Conservation (phyloP, 2,888 invertebrate genomes). For the Parasteatoda lunata region DNA sequence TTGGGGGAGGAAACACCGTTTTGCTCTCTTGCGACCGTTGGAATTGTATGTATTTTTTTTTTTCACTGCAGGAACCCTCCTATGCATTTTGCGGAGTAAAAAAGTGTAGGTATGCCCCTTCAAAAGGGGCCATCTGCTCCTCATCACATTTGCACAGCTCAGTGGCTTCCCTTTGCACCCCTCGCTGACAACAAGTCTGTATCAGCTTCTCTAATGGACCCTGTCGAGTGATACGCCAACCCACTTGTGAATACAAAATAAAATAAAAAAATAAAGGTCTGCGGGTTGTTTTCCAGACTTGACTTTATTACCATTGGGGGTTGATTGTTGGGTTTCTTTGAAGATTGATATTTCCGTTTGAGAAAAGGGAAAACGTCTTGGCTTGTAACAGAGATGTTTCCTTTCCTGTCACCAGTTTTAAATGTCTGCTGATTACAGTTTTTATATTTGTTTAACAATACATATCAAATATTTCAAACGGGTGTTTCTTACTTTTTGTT, state of each 20-base stretch:
- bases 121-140: conserved; percentile 47
- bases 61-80: background rate
- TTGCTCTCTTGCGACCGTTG: background rate
- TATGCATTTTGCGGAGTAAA: conserved; percentile 12
- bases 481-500: no score
- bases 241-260: conserved; percentile 45
- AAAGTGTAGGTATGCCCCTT: background rate
- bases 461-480: no score
- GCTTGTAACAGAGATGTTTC: no score
- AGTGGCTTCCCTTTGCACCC: background rate
- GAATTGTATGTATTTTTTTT: conserved; percentile 9
- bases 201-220: conserved; percentile 40
- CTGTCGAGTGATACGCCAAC: conserved; percentile 44
- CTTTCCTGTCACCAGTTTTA: no score
- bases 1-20: conserved; percentile 9
- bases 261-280: conserved; percentile 25
- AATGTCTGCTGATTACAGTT: no score
- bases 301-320: conserved; percentile 22
- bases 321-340: background rate
- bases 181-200: conserved; percentile 26
- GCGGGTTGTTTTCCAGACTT: conserved; percentile 1
- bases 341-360: background rate
- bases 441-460: no score
- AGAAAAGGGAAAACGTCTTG: background rate
- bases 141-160: conserved; percentile 18